Evolutionary conservation across 2,797 vertebrate genomes (phyloP).

Genomic region (Clarias fuscus): DNA sequence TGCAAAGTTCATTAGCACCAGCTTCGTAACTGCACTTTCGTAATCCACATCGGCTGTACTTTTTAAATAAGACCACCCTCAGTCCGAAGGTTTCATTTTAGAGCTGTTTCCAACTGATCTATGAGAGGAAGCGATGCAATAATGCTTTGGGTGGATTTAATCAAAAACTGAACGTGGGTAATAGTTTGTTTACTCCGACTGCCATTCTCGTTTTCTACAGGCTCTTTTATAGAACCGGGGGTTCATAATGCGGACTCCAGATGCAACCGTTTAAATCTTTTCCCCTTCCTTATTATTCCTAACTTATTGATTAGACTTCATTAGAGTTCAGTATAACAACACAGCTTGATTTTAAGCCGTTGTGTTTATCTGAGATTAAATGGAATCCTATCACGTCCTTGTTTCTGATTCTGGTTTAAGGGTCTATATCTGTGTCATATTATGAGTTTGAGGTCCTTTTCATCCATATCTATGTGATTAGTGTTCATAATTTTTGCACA

Average conservation of each 20-base stretch:
- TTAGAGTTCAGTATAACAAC: not conserved
- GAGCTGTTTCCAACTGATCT: slow-evolving; percentile 15
- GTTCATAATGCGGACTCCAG: slow-evolving; percentile 8
- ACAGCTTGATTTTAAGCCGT: not conserved
- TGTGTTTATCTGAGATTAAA: not conserved
- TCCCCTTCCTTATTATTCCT: not conserved
- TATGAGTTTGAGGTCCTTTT: not conserved
- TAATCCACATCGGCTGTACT: not conserved
- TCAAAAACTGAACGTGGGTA: slow-evolving; percentile 18
- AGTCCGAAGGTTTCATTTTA: not conserved
- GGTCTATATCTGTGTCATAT: not conserved
- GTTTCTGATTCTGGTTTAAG: not conserved
- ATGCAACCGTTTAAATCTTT: slow-evolving; percentile 13
- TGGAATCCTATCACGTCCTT: not conserved
- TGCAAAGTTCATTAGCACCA: slow-evolving; percentile 9
- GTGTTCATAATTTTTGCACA: not conserved
- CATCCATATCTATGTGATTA: not conserved
- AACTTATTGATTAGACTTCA: not conserved
- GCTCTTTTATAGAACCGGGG: slow-evolving; percentile 5
- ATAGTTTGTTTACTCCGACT: slow-evolving; percentile 24
- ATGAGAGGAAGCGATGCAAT: slow-evolving; percentile 8
- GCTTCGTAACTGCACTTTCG: not conserved
- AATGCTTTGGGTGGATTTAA: slow-evolving; percentile 27
- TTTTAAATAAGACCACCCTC: slow-evolving; percentile 20
- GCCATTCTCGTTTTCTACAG: slow-evolving; percentile 1